Conservation (phyloP, 2,888 invertebrate genomes). For the Sphecodes monilicornis region DNA sequence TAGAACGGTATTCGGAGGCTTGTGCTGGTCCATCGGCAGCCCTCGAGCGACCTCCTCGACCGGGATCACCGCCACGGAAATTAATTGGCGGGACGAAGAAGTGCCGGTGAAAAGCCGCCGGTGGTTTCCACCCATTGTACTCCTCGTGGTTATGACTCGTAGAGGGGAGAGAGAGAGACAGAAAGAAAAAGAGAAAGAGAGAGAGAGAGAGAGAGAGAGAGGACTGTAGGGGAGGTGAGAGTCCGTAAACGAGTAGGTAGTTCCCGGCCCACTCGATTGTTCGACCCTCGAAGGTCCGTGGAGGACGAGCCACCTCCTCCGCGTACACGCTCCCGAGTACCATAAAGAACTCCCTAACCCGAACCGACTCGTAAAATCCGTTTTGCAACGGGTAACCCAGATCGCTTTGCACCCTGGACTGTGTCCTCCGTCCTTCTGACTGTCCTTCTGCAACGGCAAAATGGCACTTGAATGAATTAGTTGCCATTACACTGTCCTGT, state of each 20-base stretch:
- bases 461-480: no score
- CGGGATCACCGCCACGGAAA: slow-evolving; percentile 66
- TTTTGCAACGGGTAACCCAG: slow-evolving; percentile 14
- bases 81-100: slow-evolving; percentile 71
- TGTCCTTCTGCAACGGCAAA: not conserved
- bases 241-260: slow-evolving; percentile 73
- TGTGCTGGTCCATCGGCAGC: slow-evolving; percentile 59
- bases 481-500: no score
- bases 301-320: slow-evolving; percentile 66
- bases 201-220: slow-evolving; percentile 49
- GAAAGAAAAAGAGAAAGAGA: slow-evolving; percentile 45
- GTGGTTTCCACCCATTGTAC: slow-evolving; percentile 74
- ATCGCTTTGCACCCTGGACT: not conserved
- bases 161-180: slow-evolving; percentile 44
- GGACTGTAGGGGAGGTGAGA: slow-evolving; percentile 51
- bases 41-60: slow-evolving; percentile 60
- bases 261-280: slow-evolving; percentile 77
- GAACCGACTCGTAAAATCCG: slow-evolving; percentile 32
- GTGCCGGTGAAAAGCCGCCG: slow-evolving; percentile 73
- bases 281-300: slow-evolving; percentile 74
- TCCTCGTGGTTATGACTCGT: slow-evolving; percentile 74
- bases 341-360: slow-evolving; percentile 48
- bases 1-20: slow-evolving; percentile 57
- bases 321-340: slow-evolving; percentile 49
- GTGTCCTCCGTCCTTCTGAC: not conserved